Evolutionary conservation across 2,113 vertebrate genomes (phyloP), one percentile per base, ranked within the genome.

Genomic region (Perccottus glenii): DNA sequence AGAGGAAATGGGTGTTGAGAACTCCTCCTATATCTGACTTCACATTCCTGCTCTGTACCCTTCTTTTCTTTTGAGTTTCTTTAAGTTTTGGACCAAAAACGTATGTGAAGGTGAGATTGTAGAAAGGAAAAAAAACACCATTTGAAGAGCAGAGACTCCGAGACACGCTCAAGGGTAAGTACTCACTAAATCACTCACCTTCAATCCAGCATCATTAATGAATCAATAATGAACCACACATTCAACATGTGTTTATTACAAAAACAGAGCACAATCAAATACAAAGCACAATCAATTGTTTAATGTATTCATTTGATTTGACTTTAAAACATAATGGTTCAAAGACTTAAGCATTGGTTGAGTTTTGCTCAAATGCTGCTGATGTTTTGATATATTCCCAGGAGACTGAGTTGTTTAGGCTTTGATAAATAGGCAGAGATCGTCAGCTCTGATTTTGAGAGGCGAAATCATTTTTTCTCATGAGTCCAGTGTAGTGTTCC

Each of bases 1-100:
- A 65, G 78, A 88, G 89, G 86, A 91, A 93, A 87, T 89, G 89
- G 80, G 84, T 80, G 84, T 87, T 49, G 52, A 75, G 62, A 52
- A 82, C 87, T 83, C 83, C 88, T 81, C 86, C 88, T 88, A 73
- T 76, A 83, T 87, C 73, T 64, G 56, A 82, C 77, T 78, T 76
- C 72, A 75, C 89, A 90, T 90, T 91, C 89, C 86, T 75, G 32
- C 33, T 61, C 64, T 60, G 27, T 50, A 59, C 40, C 38, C 60
- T 72, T 80, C 71, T 42, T 58, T 58, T 58, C 38, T 42, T 42
- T 14, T n/a, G 33, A 55, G 33, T 4, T 55, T 73, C 38, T 61
- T 50, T 43, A 60, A 58, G 65, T 60, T 60, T 58, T 19, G 32
- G 48, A 78, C 67, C 61, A 46, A 36, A 73, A 72, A 64, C 40